Evolutionary conservation across 2,113 vertebrate species (phyloP), one percentile per base, ranked within the genome.

Genomic region (Siniperca chuatsi): DNA sequence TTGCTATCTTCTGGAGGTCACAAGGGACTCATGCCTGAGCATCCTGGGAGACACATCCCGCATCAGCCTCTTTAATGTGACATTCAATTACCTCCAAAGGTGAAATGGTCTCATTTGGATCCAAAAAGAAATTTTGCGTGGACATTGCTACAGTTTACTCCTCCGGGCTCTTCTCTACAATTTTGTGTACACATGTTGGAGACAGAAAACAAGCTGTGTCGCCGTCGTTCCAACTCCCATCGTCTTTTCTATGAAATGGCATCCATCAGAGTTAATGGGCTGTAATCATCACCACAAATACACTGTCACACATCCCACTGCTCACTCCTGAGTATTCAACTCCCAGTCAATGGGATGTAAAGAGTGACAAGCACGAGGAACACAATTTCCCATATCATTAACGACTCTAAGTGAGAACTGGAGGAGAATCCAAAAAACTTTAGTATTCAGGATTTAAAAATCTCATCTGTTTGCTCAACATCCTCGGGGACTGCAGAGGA

Each of bases 231-330:
- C 83, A 70, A 60, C 83, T 85, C 89, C 84, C 83, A 74, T 86
- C 70, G 44, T 89, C 87, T 87, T 93, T 75, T 79, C 87, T 84
- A 73, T 77, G 76, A 89, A 92, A 91, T 54, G 74, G 91, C 89
- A 93, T 93, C 92, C 90, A 91, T 94, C 93, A 94, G 94, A 94
- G 92, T 95, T 94, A 94, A 94, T 93, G 92, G 91, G 83, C 93
- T 87, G 90, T 90, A 91, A 94, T 93, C 92, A 93, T 92, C 90
- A 85, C 86, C 90, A 81, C 92, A 93, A 93, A 93, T 89, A 90
- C 87, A 81, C 90, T 88, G 92, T 91, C 92, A 85, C 85, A 84
- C 87, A 20, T 92, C 83, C 84, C 83, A 85, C 81, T 86, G 89
- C 92, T 86, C 68, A 15, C 92, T 92, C 85, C 85, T 33, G 89